Evolutionary conservation across 2,113 vertebrate species (phyloP).

Genomic region (Thinocorus orbignyianus): DNA sequence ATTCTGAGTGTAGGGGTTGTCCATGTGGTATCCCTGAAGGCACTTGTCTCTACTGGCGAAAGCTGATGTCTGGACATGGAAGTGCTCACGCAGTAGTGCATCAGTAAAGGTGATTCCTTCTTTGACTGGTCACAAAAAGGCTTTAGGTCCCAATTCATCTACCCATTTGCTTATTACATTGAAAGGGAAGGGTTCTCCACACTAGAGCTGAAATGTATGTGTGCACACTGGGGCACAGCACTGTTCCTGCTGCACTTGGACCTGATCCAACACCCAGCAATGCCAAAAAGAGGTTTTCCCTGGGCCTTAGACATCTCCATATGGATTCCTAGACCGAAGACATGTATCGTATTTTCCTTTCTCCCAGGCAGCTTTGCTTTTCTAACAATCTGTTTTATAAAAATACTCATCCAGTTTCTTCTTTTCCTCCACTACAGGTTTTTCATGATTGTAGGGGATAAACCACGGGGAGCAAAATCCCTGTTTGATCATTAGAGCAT

Average conservation of each 20-base stretch:
- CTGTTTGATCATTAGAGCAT: background rate
- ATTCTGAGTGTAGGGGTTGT: background rate
- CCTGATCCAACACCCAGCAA: background rate
- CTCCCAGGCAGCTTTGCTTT: background rate
- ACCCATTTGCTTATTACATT: background rate
- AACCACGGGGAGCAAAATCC: background rate
- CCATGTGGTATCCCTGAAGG: background rate
- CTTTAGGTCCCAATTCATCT: background rate
- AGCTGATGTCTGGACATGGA: background rate
- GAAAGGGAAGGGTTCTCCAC: background rate
- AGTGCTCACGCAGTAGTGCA: background rate
- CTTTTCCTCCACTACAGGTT: background rate
- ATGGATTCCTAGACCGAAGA: background rate
- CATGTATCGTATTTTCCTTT: background rate
- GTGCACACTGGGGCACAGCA: background rate
- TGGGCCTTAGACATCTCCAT: background rate
- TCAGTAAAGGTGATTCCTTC: background rate
- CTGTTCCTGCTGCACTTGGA: fast-evolving
- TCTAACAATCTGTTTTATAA: background rate
- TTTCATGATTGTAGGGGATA: background rate
- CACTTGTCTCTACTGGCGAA: background rate
- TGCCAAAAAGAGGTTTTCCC: background rate
- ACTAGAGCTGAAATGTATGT: fast-evolving
- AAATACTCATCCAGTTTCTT: background rate
- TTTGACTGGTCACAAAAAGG: background rate